These are phyloP conservation scores for Macrosiphum euphorbiae DNA, from an alignment of 2,888 invertebrate genomes.

Conservation along the genomic window DNA sequence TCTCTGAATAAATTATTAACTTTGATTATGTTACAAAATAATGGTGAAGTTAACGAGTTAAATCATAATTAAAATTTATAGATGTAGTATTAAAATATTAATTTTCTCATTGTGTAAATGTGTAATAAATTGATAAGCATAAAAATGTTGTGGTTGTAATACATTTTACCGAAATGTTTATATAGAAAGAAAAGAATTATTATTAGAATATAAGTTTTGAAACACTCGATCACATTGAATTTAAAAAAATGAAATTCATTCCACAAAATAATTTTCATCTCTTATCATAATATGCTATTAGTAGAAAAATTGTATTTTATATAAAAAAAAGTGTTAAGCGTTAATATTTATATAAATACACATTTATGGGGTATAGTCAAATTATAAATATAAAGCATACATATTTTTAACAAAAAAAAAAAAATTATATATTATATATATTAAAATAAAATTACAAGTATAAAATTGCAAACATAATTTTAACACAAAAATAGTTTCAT, in stretches of 20 bases:
- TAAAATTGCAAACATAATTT: conserved; percentile 55
- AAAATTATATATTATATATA: conserved; percentile 30
- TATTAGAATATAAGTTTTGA: not conserved
- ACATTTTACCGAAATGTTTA: not conserved
- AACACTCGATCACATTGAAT: not conserved
- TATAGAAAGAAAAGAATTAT: not conserved
- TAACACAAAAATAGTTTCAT: conserved; percentile 59
- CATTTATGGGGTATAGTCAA: not conserved
- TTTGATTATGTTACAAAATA: not conserved
- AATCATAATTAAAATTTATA: not conserved
- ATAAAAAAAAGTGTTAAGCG: not conserved
- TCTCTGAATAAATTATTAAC: not conserved
- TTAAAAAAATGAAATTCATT: not conserved
- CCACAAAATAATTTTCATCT: not conserved
- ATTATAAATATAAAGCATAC: conserved; percentile 37
- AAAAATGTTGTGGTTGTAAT: not conserved
- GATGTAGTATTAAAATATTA: not conserved
- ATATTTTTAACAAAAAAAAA: conserved; percentile 46
- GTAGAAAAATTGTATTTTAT: not conserved
- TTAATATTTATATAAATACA: conserved; percentile 32
- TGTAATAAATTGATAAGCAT: not conserved
- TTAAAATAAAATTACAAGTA: conserved; percentile 52
- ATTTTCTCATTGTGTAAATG: not conserved
- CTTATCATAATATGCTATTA: not conserved
- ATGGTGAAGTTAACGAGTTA: not conserved